Evolutionary conservation across 2,113 vertebrate genomes (phyloP), one percentile per base, ranked within the genome.

Genomic region (Nesogale talazaci): DNA sequence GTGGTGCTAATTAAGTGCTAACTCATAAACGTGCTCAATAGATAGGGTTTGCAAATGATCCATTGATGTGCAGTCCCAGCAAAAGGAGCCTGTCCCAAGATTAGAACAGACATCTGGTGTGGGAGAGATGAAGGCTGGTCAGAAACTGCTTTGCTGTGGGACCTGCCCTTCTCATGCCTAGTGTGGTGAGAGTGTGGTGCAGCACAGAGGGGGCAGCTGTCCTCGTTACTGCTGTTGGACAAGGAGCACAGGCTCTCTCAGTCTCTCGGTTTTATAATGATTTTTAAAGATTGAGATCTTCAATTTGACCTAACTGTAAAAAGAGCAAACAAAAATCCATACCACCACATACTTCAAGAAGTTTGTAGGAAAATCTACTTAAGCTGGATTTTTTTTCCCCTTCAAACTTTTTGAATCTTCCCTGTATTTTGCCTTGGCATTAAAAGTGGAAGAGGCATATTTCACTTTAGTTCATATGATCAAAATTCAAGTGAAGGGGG

Each of bases 401-500:
- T 12, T 46, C 42, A 46, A 46, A 52, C 46, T 61, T 61, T 61
- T 61, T 61, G 59, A 22, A 61, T 19, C 59, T 23, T 20, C 59
- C 11, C 22, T 61, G 59, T 61, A 61, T 61, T 61, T 77, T 74
- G 76, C 17, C 17, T 36, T 34, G 31, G 42, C 20, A 38, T 90
- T 72, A 72, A 42, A 57, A 61, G 72, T 61, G 57, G 5, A 78
- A 74, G 77, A 67, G 5, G 16, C 34, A 0, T 67, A 56, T 27
- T 78, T 57, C 36, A 22, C 56, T 92, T 15, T 83, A 69, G 67
- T 23, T 88, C 56, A 57, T 34, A 34, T 46, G 34, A 70, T 80
- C 38, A 89, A 79, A 92, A 94, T 74, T 46, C 27, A 20, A 82
- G 36, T 78, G 93, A 79, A 56, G 29, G 46, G 52, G 46, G 52